Conservation (phyloP, 2,888 invertebrate species). For the Drosophila fungiperda region DNA sequence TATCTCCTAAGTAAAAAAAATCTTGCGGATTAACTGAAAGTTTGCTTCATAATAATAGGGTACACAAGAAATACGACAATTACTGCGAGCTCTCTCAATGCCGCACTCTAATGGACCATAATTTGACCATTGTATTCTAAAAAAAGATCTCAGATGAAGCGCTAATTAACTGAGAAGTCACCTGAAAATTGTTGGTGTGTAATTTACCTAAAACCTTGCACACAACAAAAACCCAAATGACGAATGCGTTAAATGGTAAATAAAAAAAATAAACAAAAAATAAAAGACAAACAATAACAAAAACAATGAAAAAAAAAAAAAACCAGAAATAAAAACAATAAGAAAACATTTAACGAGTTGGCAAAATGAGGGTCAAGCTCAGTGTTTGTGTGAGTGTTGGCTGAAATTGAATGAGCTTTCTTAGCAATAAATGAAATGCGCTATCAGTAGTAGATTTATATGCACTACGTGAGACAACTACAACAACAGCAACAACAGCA, state of each 20-base stretch:
- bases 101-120: conserved; percentile 69
- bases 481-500: conserved; percentile 9
- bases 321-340: conserved; percentile 22
- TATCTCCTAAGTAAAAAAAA: not conserved
- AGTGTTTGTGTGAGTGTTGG: conserved; percentile 31
- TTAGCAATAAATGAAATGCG: conserved; percentile 56
- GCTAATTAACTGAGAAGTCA: conserved; percentile 78
- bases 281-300: conserved; percentile 12
- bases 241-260: conserved; percentile 58
- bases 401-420: conserved; percentile 61
- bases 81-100: conserved; percentile 38
- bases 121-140: conserved; percentile 68
- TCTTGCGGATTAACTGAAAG: conserved; percentile 4
- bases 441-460: conserved; percentile 56
- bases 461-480: conserved; percentile 38
- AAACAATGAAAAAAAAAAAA: not conserved
- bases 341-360: conserved; percentile 53
- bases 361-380: conserved; percentile 69
- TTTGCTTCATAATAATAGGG: conserved; percentile 7
- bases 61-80: conserved; percentile 12
- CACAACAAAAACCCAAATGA: conserved; percentile 60
- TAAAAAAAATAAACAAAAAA: not conserved
- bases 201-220: conserved; percentile 50
- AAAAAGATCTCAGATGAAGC: conserved; percentile 38
- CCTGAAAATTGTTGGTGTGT: conserved; percentile 44